Percentiles rank a stretch among this genome's conserved stretches.
Conservation (phyloP, 2,888 invertebrate genomes). For the Eubasilissa splendida region DNA sequence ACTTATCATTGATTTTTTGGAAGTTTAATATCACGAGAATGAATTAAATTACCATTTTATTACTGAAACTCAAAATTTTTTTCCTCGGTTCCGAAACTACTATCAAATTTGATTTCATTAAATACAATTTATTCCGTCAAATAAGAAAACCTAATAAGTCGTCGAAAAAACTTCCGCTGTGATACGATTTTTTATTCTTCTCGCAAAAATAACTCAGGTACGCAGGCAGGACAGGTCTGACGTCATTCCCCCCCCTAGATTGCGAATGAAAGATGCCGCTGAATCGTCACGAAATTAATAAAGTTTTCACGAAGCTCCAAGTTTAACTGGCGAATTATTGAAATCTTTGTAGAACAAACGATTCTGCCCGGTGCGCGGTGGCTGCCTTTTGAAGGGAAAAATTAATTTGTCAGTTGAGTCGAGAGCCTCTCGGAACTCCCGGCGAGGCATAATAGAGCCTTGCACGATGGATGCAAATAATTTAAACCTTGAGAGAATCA, state of each 20-base stretch:
- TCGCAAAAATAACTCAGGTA: background rate
- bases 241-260: background rate
- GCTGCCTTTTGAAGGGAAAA: constrained; percentile 6
- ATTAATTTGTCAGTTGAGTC: constrained; percentile 9
- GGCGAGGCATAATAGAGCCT: background rate
- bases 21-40: too few species aligned
- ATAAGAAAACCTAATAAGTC: background rate
- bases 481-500: too few species aligned
- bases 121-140: constrained; percentile 5
- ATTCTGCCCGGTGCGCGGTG: constrained; percentile 14
- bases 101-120: background rate
- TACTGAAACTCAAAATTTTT: too few species aligned
- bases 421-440: background rate
- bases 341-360: constrained; percentile 17
- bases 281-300: constrained; percentile 29
- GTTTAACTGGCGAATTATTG: constrained; percentile 22
- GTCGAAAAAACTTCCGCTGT: constrained; percentile 1
- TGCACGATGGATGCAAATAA: too few species aligned
- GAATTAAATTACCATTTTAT: too few species aligned
- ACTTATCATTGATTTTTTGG: too few species aligned
- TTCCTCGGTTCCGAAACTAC: too few species aligned
- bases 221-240: constrained; percentile 17
- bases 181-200: constrained; percentile 15
- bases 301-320: constrained; percentile 9
- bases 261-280: background rate